Evolutionary conservation across 1,140 invertebrate species (phyloP).

Genomic region (Lutraria rhynchaena): DNA sequence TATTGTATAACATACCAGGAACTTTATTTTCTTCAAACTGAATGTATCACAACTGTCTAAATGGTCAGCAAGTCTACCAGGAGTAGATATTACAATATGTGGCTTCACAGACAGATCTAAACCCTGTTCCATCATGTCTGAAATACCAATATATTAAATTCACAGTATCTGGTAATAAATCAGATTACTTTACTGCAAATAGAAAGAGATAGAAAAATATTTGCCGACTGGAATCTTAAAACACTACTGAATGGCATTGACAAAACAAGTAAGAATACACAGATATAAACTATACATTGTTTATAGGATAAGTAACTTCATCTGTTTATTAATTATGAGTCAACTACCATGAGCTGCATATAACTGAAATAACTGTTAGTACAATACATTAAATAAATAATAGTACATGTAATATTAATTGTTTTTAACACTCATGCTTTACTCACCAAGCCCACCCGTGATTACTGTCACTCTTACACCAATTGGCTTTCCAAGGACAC

Average conservation of each 20-base stretch:
- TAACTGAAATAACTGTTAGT: background rate
- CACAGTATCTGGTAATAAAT: too few species aligned
- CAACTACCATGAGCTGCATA: too few species aligned
- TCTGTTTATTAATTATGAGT: too few species aligned
- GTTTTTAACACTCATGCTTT: background rate
- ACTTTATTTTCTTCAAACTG: constrained; percentile 80
- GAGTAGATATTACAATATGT: constrained; percentile 82
- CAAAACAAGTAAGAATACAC: too few species aligned
- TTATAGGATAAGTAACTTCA: too few species aligned
- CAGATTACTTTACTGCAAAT: too few species aligned
- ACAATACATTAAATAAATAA: background rate
- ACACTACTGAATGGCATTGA: too few species aligned
- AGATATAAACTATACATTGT: too few species aligned
- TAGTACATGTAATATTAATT: background rate
- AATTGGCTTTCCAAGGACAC: constrained; percentile 84
- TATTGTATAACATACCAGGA: constrained; percentile 78
- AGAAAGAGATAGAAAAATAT: too few species aligned
- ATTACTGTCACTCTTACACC: constrained; percentile 78
- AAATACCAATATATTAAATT: too few species aligned
- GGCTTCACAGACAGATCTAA: constrained; percentile 79
- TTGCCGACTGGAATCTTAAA: too few species aligned
- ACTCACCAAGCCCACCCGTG: constrained; percentile 80
- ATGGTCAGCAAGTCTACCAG: constrained; percentile 82
- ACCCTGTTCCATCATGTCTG: constrained; percentile 81
- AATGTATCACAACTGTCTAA: constrained; percentile 80